Evolutionary conservation across 1,140 invertebrate genomes (phyloP), one percentile per base, ranked within the genome.

Genomic region (Samia ricini): DNA sequence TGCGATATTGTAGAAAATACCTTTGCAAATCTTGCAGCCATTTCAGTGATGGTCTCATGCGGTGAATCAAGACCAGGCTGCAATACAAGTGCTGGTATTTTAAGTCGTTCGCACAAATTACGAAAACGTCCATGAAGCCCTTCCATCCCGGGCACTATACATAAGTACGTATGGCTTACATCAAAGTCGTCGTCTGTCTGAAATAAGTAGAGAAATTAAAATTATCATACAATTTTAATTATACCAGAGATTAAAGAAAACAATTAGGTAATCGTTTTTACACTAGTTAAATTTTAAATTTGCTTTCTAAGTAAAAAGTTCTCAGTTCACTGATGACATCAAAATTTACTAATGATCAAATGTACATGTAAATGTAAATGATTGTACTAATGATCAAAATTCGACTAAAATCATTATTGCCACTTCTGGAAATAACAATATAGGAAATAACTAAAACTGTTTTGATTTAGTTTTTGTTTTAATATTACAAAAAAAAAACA

Each of bases 151-250:
- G 83, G 81, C 4, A 85, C 57, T 4, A 82, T 56, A 26, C 66
- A 78, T n/a, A 83, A 22, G 55, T 71, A 72, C 2, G 59, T 69
- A 19, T 72, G 55, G 15, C n/a, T 69, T 12, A 65, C 22, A 21
- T 78, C 68, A n/a, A 81, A 74, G 52, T 83, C 81, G n/a, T 80
- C 71, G 0, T 69, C 64, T 56, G 70, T 68, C 79, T 83, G 51
- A 10, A 72, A 69, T 29, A 21, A n/a, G 56, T 42, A 56, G 24
- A 22, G 5, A 18, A n/a, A 2, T 6, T 22, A 24, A 12, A 26
- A 2, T 12, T 22, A 48, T 0, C 4, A 19, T 22, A 6, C 12
- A 6, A 2, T 15, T 15, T 24, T 15, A 0, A 33, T 5, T 22
- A n/a, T 23, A 20, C 18, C 18, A 4, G 7, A 18, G 4, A 22